These are phyloP conservation scores for Etheostoma cragini DNA, from an alignment of 2,113 vertebrate genomes.

Conservation along the genomic window DNA sequence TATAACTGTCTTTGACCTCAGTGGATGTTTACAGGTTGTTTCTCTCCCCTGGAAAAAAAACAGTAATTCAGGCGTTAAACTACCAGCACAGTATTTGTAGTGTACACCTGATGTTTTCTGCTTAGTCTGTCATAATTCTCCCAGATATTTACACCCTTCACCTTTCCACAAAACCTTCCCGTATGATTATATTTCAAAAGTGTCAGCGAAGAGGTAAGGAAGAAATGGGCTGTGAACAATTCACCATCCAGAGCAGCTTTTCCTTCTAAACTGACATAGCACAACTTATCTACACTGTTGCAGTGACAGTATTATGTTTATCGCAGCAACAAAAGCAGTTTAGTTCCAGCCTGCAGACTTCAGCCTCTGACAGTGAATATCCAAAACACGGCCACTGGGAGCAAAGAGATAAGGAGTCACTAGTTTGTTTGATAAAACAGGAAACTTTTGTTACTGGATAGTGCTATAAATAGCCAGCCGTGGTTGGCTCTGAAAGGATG, in stretches of 20 bases:
- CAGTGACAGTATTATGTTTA: conserved; percentile 15
- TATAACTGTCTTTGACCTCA: conserved; percentile 39
- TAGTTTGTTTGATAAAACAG: conserved; percentile 54
- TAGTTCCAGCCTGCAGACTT: conserved; percentile 14
- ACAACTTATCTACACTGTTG: conserved; percentile 28
- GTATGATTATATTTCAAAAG: conserved; percentile 35
- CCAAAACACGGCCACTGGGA: conserved; percentile 17
- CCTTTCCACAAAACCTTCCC: conserved; percentile 25
- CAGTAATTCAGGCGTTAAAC: neutral
- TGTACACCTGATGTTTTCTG: conserved; percentile 41
- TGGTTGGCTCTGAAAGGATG: conserved; percentile 50
- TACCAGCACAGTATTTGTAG: neutral
- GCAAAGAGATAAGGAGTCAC: conserved; percentile 59
- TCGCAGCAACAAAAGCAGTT: neutral
- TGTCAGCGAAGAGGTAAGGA: neutral
- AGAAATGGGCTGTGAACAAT: neutral
- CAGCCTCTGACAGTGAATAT: conserved; percentile 31
- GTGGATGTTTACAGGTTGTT: conserved; percentile 5
- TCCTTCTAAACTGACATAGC: neutral
- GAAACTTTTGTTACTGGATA: conserved; percentile 55
- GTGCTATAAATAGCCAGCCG: conserved; percentile 53
- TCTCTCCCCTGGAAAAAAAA: conserved; percentile 3
- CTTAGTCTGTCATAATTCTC: conserved; percentile 47
- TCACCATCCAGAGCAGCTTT: neutral
- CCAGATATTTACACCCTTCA: conserved; percentile 19